Evolutionary conservation across 2,797 vertebrate species (phyloP).

Genomic region (Coreius guichenoti): DNA sequence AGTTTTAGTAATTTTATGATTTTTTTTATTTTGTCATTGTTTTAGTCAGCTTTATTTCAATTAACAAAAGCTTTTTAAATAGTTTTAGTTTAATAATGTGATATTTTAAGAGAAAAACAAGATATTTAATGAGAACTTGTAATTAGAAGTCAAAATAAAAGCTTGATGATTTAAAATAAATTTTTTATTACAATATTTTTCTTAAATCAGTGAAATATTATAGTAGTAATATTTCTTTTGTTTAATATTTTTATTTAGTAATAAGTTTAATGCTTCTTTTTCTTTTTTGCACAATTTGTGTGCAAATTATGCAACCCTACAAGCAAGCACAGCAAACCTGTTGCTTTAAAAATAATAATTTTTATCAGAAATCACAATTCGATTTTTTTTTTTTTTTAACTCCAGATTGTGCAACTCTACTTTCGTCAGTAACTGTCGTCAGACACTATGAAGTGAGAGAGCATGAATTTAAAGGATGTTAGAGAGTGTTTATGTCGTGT

Average conservation of each 20-base stretch:
- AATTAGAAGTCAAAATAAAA: background rate
- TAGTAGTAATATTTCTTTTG: background rate
- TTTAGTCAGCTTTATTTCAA: no score
- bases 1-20: background rate
- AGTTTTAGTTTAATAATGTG: background rate
- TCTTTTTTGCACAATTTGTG: background rate
- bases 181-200: background rate
- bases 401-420: background rate
- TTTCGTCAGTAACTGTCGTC: background rate
- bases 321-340: background rate
- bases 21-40: background rate
- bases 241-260: background rate
- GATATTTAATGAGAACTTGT: background rate
- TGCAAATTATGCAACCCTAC: background rate
- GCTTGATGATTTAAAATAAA: background rate
- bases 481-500: constrained; percentile 16
- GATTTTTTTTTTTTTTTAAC: background rate
- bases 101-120: background rate
- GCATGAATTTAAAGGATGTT: background rate
- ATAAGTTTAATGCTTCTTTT: background rate
- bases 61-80: no score
- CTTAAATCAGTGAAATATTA: background rate
- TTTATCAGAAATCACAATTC: background rate
- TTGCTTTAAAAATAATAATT: background rate
- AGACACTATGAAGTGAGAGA: background rate